phyloP scores from a whole-genome alignment of 2,113 vertebrate species.

The Monopterus albus region DNA sequence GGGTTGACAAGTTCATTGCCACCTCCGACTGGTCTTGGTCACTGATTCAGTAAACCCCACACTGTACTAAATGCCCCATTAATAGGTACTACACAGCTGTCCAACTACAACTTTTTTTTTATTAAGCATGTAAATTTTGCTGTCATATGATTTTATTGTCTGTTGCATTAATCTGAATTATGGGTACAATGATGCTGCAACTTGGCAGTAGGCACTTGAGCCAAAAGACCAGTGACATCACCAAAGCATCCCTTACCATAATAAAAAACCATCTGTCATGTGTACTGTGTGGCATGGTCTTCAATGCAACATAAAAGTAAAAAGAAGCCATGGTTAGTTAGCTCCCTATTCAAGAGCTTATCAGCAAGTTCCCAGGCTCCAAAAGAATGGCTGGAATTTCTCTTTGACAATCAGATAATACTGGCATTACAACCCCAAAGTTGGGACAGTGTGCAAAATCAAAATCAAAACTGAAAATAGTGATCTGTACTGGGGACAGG shows the following conservation, averaged over 20 bases:
- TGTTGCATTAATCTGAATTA: constrained; percentile 6
- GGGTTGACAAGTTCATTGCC: too few species aligned
- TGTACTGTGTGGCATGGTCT: not conserved
- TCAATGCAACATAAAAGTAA: constrained; percentile 3
- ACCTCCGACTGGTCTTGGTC: too few species aligned
- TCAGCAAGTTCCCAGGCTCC: constrained; percentile 1
- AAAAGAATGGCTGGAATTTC: constrained; percentile 23
- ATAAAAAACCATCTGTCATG: not conserved
- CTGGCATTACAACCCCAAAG: not conserved
- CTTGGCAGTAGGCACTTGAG: constrained; percentile 9
- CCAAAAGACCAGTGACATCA: constrained; percentile 15
- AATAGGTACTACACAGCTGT: not conserved
- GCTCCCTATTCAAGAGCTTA: not conserved
- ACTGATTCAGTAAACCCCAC: too few species aligned
- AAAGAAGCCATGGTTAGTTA: not conserved
- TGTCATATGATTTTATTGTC: not conserved
- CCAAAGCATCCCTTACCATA: not conserved
- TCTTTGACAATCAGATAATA: constrained; percentile 2
- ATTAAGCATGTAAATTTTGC: too few species aligned
- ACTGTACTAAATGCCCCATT: too few species aligned
- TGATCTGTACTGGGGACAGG: too few species aligned
- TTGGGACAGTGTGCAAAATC: too few species aligned
- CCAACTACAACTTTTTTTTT: not conserved
- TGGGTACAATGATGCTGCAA: constrained; percentile 6
- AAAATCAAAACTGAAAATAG: too few species aligned